A percentile compares a stretch with the other conserved stretches of the same genome.
Conservation (phyloP, 2,113 vertebrate species). For the Azemiops feae region DNA sequence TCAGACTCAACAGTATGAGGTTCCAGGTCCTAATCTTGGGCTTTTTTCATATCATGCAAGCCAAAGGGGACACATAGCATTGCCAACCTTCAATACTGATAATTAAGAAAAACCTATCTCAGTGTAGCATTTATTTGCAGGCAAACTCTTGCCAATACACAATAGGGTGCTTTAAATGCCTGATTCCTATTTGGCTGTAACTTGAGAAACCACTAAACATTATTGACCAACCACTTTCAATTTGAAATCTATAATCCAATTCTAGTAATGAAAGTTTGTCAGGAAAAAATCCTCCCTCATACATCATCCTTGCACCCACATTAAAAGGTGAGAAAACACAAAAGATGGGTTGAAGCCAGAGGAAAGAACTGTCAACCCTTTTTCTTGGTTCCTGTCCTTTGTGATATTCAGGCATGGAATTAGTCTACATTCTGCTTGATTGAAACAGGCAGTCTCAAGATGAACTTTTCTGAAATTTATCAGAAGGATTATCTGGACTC, state of each 20-base stretch:
- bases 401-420: constrained; percentile 61
- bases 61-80: neutral
- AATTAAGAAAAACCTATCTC: neutral
- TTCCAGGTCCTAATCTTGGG: neutral
- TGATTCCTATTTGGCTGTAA: neutral
- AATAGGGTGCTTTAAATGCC: accelerated
- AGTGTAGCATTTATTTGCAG: neutral
- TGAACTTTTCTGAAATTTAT: constrained; percentile 77
- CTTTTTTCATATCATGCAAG: neutral
- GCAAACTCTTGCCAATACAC: accelerated
- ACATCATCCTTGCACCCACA: constrained; percentile 56
- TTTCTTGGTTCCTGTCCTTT: constrained; percentile 43
- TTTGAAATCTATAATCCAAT: constrained; percentile 55
- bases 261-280: constrained; percentile 22
- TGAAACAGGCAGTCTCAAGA: constrained; percentile 72
- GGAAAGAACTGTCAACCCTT: constrained; percentile 48
- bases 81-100: neutral
- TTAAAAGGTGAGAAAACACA: constrained; percentile 68
- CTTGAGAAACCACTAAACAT: neutral
- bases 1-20: neutral
- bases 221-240: constrained; percentile 26
- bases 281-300: constrained; percentile 31
- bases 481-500: constrained; percentile 73
- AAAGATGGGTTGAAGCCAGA: constrained; percentile 40
- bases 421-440: constrained; percentile 63